Percentiles rank a stretch among this genome's conserved stretches.
These are phyloP conservation scores for Luidia sarsii DNA, from an alignment of 53 echinoderm and acorn worm genomes.

Conservation along the genomic window DNA sequence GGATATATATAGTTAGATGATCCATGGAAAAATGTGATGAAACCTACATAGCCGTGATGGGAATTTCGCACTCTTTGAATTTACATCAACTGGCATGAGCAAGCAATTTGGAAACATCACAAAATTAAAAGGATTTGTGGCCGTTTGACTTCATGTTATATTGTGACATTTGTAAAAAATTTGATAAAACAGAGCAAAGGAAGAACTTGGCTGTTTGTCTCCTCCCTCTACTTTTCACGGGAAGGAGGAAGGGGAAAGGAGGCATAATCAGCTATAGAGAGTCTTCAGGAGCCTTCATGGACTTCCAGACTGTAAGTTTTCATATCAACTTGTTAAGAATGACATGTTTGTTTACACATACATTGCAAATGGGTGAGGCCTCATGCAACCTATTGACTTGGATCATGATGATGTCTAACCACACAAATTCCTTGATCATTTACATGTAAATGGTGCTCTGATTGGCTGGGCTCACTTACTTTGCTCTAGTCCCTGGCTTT, in stretches of 20 bases:
- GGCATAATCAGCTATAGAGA: neutral
- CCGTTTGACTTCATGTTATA: neutral
- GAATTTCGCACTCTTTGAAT: too few species aligned
- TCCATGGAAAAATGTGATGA: neutral
- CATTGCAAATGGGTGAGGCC: too few species aligned
- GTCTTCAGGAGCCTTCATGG: slow-evolving; percentile 10
- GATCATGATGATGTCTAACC: too few species aligned
- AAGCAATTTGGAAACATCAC: neutral
- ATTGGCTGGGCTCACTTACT: too few species aligned
- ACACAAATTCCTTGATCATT: too few species aligned
- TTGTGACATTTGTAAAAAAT: neutral
- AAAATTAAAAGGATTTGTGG: neutral
- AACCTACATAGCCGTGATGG: too few species aligned
- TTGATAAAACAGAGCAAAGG: slow-evolving; percentile 26
- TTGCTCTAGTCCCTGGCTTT: too few species aligned
- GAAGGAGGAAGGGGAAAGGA: slow-evolving; percentile 12
- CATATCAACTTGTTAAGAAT: neutral
- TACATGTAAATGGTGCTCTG: too few species aligned
- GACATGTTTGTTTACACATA: too few species aligned
- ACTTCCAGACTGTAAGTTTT: slow-evolving; percentile 20
- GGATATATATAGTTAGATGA: neutral
- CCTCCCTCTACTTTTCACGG: slow-evolving; percentile 5
- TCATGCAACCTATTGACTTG: too few species aligned
- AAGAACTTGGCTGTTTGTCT: neutral
- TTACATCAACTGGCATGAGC: too few species aligned